Conservation (phyloP, 2,797 vertebrate species). For the Mormyrus hasselquistii region DNA sequence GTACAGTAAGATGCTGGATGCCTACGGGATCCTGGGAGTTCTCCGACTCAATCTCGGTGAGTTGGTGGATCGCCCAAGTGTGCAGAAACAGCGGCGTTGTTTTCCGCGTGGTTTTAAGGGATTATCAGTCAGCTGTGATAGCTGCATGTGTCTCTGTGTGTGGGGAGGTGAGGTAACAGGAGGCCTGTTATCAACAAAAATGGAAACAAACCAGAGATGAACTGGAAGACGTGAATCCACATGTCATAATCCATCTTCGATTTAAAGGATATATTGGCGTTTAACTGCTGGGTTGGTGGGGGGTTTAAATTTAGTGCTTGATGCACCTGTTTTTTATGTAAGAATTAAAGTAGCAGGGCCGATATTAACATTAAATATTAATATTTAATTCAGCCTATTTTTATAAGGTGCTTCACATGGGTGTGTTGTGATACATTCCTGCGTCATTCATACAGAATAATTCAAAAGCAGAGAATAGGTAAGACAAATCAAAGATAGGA, state of each 20-base stretch:
- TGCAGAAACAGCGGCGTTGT: not conserved
- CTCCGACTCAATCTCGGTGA: slow-evolving; percentile 92
- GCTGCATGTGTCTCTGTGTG: not conserved
- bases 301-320: not conserved
- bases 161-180: slow-evolving; percentile 38
- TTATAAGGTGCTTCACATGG: not conserved
- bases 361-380: not conserved
- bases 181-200: slow-evolving; percentile 45
- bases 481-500: not conserved
- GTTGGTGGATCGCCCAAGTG: slow-evolving; percentile 31
- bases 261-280: not conserved
- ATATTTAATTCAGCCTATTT: not conserved
- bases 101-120: not conserved
- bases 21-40: slow-evolving; percentile 91
- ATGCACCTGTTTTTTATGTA: not conserved
- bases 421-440: not conserved
- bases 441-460: not conserved
- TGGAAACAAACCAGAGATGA: slow-evolving; percentile 35
- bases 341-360: not conserved
- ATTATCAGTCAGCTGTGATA: not conserved
- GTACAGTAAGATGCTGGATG: slow-evolving; percentile 88
- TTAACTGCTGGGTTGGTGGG: not conserved
- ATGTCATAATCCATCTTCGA: not conserved
- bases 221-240: slow-evolving; percentile 9
- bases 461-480: not conserved